Evolutionary conservation across 2,113 vertebrate genomes (phyloP), one percentile per base, ranked within the genome.

Genomic region (Coptodon rendalli): DNA sequence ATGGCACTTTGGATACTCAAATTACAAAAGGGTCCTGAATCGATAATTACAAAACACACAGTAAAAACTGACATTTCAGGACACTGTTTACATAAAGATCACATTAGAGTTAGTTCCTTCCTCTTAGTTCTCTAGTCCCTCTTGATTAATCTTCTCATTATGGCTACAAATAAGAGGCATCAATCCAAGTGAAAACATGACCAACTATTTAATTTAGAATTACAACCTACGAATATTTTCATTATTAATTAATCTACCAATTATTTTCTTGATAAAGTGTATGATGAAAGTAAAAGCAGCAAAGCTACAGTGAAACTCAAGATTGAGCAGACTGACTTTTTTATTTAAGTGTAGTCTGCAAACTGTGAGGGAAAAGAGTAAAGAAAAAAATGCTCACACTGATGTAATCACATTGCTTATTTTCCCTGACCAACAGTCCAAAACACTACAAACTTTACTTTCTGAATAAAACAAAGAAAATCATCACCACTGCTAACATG

Each of bases 341-440:
- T 34, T 34, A 0, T 29, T 12, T 31, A 1, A 0, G 10, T 78
- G 43, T 0, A 5, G 71, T 78, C 5, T 76, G 27, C 6, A 19
- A 50, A 19, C 16, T 78, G 24, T 12, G 68, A 73, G 27, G 71
- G 14, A 2, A 76, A 48, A 45, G 61, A 66, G 34, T n/a, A 29
- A 29, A 29, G 14, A 29, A 76, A 10, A 29, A 29, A 19, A 19
- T 3, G 71, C 71, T 31, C 43, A 19, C 71, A 19, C 16, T 76
- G 24, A 19, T 50, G 43, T 73, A 17, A 76, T 76, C 24, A 19
- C 24, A 7, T 19, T 1, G 24, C 9, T 52, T 52, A 13, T 52
- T 78, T 52, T 6, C 4, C 3, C 6, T 31, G 43, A 13, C 10
- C 17, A 52, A 1, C 45, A 34, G 10, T 31, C 17, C 73, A 34